Conservation (phyloP, 2,888 invertebrate genomes). For the Parasteatoda lunata region DNA sequence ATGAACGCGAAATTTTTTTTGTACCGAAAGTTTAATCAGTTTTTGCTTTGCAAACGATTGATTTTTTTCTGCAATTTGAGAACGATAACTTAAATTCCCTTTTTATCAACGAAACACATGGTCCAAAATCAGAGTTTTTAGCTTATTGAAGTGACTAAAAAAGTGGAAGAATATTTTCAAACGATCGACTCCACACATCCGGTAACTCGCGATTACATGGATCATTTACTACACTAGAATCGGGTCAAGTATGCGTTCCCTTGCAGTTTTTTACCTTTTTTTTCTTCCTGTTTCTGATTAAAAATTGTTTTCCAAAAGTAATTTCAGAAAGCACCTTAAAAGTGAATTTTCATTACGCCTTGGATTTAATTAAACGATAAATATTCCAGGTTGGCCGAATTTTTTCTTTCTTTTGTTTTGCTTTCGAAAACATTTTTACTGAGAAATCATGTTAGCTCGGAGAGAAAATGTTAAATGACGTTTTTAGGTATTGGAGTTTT, state of each 20-base stretch:
- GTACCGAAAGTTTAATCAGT: not conserved
- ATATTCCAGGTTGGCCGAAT: not conserved
- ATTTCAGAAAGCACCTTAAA: not conserved
- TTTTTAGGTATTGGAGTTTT: no score
- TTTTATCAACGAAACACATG: constrained; percentile 31
- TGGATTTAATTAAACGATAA: constrained; percentile 2
- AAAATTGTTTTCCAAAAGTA: constrained; percentile 24
- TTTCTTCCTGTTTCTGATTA: constrained; percentile 17
- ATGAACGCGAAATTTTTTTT: no score
- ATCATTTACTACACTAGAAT: constrained; percentile 35
- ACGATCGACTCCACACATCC: constrained; percentile 36
- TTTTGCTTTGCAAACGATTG: not conserved
- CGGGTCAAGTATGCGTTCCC: constrained; percentile 36
- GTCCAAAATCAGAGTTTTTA: constrained; percentile 15
- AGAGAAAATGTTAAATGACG: no score
- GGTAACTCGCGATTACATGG: constrained; percentile 53
- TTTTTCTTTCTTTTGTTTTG: not conserved
- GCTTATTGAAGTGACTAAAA: constrained; percentile 20
- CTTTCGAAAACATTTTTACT: not conserved
- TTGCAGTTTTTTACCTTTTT: constrained; percentile 11
- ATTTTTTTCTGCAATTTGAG: constrained; percentile 6
- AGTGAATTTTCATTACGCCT: constrained; percentile 4
- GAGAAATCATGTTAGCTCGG: not conserved
- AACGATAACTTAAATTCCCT: constrained; percentile 4
- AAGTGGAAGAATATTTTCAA: constrained; percentile 37